Base-by-base conservation (phyloP, 2,888 invertebrate genomes). In the Helicoverpa assulta region DNA sequence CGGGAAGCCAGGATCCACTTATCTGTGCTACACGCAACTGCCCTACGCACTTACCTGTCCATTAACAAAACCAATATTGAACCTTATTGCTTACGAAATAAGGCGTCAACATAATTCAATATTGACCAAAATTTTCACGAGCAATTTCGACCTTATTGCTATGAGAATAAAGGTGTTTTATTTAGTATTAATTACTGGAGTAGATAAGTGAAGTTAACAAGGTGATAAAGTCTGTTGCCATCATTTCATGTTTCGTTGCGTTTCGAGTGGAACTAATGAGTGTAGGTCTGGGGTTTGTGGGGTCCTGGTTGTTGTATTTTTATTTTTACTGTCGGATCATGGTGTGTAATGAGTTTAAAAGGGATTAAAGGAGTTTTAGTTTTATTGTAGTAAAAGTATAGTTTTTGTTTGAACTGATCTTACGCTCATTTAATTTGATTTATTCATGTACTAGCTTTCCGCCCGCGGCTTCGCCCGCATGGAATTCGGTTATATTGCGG, bases 201-300 rank as follows among this genome's bases (percentile, higher is more conserved):
- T 80, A 80, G 86, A 86, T 86, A 81, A 85, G 82, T 79, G 76
- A 83, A 84, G 77, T 85, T 86, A 88, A 88, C 87, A 85, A 88
- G 85, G 81, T 83, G 78, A 83, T 88, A 81, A 84, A 82, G 81
- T 81, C 73, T 71, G 75, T 78, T 81, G 64, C 81, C 84, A 86
- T 86, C 85, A 84, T 80, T 82, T 75, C 76, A 72, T 68, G 75
- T 80, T 80, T n/a, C 70, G 59, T 78, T 80, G 77, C 66, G 72
- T 70, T 73, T 67, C 70, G 81, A 79, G 85, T 84, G 85, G 85
- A 84, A 87, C 89, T 89, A 89, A 88, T 87, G 82, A 71, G 33
- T 62, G 69, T 71, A 65, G 55, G 69, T 69, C 54, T 57, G 52
- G 57, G 73, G 74, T 55, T 18, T 19, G 61, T n/a, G n/a, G n/a